Evolutionary conservation across 2,888 invertebrate species (phyloP).

Genomic region (Iphiclides podalirius): DNA sequence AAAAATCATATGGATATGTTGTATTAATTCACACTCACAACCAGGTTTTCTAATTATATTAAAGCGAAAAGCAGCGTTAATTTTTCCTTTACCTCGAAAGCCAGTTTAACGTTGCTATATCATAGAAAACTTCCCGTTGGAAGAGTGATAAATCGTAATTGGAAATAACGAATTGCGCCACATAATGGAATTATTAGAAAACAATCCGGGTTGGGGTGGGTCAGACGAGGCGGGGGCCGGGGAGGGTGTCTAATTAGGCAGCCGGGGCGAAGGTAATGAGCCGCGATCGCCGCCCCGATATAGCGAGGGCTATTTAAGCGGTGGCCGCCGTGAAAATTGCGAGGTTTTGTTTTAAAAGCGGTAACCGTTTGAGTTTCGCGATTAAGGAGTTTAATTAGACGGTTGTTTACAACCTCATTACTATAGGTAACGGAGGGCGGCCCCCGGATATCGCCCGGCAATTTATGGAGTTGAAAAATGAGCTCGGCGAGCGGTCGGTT

Average conservation of each 20-base stretch:
- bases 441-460: conserved; percentile 72
- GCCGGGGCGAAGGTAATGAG: conserved; percentile 75
- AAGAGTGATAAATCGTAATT: conserved; percentile 19
- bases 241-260: conserved; percentile 72
- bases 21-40: too few species aligned
- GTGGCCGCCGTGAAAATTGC: conserved; percentile 77
- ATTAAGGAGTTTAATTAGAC: conserved; percentile 80
- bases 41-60: too few species aligned
- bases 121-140: too few species aligned
- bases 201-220: conserved; percentile 60
- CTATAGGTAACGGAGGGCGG: conserved; percentile 56
- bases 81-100: too few species aligned
- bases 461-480: conserved; percentile 76
- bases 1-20: too few species aligned
- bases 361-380: conserved; percentile 79
- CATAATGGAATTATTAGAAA: conserved; percentile 74
- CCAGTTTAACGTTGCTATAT: too few species aligned
- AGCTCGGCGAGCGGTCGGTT: conserved; percentile 53
- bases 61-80: too few species aligned
- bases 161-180: conserved; percentile 15
- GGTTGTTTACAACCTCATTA: conserved; percentile 80
- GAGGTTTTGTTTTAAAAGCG: conserved; percentile 79
- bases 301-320: conserved; percentile 76
- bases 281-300: conserved; percentile 78
- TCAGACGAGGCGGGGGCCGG: conserved; percentile 40